These are phyloP conservation scores for Anastrepha ludens DNA, from an alignment of 1,140 invertebrate species.

Conservation along the genomic window DNA sequence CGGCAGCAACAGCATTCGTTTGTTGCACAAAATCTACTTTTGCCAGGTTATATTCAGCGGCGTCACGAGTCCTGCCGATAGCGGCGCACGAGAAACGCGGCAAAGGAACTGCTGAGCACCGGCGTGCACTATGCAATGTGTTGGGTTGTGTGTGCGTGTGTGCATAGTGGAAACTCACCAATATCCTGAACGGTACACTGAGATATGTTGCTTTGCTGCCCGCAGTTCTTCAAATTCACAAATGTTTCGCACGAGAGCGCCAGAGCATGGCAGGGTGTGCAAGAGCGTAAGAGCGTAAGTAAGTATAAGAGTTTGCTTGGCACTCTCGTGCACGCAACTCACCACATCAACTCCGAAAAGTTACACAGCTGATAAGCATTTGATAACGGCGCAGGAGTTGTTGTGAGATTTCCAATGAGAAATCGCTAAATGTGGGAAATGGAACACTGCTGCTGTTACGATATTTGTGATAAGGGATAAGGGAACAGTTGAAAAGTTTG, in stretches of 20 bases:
- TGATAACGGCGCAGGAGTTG: background rate
- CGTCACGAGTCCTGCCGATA: constrained; percentile 6
- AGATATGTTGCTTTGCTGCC: background rate
- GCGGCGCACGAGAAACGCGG: background rate
- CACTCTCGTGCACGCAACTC: background rate
- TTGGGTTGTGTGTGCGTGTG: background rate
- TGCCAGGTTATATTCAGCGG: background rate
- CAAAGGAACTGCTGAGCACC: background rate
- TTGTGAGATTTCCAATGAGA: background rate
- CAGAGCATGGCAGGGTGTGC: background rate
- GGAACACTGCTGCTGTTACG: background rate
- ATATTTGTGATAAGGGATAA: background rate
- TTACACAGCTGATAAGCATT: constrained; percentile 23
- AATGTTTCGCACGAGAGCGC: background rate
- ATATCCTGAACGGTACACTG: background rate
- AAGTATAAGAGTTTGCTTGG: background rate
- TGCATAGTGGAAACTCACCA: background rate
- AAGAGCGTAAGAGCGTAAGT: background rate
- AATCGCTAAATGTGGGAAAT: background rate
- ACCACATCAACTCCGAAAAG: background rate
- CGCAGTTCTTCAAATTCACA: background rate
- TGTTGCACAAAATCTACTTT: constrained; percentile 32
- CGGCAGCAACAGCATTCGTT: background rate
- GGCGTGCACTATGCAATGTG: background rate
- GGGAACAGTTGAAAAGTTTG: background rate